Base-by-base conservation (phyloP, 2,113 vertebrate genomes). In the Cyanistes caeruleus region DNA sequence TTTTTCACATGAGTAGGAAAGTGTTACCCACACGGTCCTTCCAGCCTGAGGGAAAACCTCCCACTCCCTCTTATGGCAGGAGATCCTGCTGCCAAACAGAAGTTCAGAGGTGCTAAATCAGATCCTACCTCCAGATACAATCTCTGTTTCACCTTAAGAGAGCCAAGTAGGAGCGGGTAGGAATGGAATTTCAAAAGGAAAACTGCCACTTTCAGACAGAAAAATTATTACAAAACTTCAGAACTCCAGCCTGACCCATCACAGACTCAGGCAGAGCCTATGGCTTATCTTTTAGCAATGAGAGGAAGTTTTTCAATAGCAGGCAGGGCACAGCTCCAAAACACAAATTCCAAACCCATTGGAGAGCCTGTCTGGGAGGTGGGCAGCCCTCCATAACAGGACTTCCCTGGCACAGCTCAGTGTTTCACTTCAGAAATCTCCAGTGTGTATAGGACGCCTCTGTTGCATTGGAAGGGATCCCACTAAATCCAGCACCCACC, bases 81-180 rank as follows among this genome's bases (percentile, higher is more conserved):
- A 89, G 59, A 87, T 58, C 10, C 31, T 49, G 37, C 43, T 37
- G 46, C 63, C 69, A 84, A 83, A 65, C 55, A 60, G 25, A 64
- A 73, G 75, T 77, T 81, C 49, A 53, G 56, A 55, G 58, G 33
- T 0, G 1, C 43, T 59, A 51, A 53, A 37, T 31, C 39, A 72
- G 25, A 51, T 37, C 25, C 39, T 19, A 18, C 44, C 39, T 86
- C 35, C 67, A 88, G 86, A 21, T 21, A 64, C 2, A 6, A 69
- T 18, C 46, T 60, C 33, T 39, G 31, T 33, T 92, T 70, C 53
- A 63, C 62, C 52, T 41, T 28, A 52, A 43, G 56, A 62, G 4
- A 74, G 67, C 18, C 2, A 4, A 88, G 53, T 11, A 68, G 1
- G 0, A 84, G 41, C 2, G 1, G 25, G 44, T 2, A 55, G 33